Percentiles rank a stretch among this genome's conserved stretches.
Conservation (phyloP, 92 coral and sea anemone species). For the Hydrozoanthus gracilis region DNA sequence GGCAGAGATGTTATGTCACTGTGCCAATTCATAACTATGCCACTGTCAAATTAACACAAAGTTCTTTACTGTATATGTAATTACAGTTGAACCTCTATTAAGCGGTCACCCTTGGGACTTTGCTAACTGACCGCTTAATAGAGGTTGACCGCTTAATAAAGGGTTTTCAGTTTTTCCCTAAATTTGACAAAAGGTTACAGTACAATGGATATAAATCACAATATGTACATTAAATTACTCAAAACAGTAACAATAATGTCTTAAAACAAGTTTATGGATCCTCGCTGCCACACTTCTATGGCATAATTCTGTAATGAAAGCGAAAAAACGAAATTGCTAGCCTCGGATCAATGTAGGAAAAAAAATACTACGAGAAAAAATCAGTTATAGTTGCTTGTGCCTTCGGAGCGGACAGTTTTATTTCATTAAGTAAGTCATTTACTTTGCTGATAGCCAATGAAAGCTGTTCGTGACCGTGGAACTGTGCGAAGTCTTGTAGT, state of each 20-base stretch:
- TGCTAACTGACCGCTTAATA: conserved; percentile 23
- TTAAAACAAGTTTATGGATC: conserved; percentile 39
- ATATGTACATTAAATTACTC: conserved; percentile 32
- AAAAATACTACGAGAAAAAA: conserved; percentile 51
- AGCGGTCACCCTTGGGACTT: conserved; percentile 26
- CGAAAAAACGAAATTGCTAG: conserved; percentile 27
- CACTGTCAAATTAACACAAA: too few species aligned
- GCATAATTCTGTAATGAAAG: conserved; percentile 16
- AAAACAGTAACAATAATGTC: conserved; percentile 28
- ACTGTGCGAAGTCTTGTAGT: conserved; percentile 65
- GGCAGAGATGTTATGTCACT: too few species aligned
- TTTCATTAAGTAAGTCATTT: conserved; percentile 63
- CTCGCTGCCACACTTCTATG: conserved; percentile 29
- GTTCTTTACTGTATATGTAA: too few species aligned
- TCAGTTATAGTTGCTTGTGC: conserved; percentile 57
- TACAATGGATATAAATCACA: conserved; percentile 42
- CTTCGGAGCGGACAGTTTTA: conserved; percentile 57
- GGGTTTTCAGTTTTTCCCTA: conserved; percentile 32
- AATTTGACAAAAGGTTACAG: conserved; percentile 31
- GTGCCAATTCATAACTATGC: too few species aligned
- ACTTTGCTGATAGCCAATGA: conserved; percentile 71
- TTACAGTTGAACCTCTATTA: too few species aligned
- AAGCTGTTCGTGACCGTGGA: conserved; percentile 62
- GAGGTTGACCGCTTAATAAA: conserved; percentile 36
- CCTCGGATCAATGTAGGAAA: conserved; percentile 32